Evolutionary conservation across 2,113 vertebrate species (phyloP).

Genomic region (Ceyx margarethae): DNA sequence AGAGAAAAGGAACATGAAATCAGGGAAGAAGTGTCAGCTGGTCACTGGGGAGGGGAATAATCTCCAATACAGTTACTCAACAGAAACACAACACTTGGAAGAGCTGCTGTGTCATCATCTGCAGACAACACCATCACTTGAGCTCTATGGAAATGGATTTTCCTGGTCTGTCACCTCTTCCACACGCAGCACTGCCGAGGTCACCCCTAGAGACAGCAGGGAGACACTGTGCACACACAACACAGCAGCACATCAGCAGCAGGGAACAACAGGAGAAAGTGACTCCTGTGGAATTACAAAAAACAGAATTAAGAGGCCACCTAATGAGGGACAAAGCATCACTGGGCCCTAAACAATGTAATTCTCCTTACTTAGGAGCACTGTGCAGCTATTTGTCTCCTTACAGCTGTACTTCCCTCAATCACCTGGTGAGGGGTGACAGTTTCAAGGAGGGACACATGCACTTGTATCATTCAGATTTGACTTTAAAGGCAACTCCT

Average conservation of each 20-base stretch:
- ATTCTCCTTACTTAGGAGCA: not conserved
- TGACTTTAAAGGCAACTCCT: not conserved
- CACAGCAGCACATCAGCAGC: not conserved
- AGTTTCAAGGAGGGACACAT: not conserved
- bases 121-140: not conserved
- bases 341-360: not conserved
- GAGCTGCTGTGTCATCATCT: not conserved
- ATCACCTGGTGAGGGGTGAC: not conserved
- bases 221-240: not conserved
- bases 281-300: not conserved
- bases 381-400: not conserved
- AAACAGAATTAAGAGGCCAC: not conserved
- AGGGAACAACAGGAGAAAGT: not conserved
- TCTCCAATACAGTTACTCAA: conserved; percentile 7
- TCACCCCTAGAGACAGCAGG: not conserved
- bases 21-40: not conserved
- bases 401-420: not conserved
- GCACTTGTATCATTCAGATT: not conserved
- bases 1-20: not conserved
- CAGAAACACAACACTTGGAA: not conserved
- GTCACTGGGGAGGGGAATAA: not conserved
- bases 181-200: not conserved
- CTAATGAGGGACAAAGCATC: not conserved
- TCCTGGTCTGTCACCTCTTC: conserved; percentile 9
- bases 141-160: not conserved